These are phyloP conservation scores for Bursaphelenchus okinawaensis DNA, from an alignment of 2,888 invertebrate genomes.

Conservation along the genomic window DNA sequence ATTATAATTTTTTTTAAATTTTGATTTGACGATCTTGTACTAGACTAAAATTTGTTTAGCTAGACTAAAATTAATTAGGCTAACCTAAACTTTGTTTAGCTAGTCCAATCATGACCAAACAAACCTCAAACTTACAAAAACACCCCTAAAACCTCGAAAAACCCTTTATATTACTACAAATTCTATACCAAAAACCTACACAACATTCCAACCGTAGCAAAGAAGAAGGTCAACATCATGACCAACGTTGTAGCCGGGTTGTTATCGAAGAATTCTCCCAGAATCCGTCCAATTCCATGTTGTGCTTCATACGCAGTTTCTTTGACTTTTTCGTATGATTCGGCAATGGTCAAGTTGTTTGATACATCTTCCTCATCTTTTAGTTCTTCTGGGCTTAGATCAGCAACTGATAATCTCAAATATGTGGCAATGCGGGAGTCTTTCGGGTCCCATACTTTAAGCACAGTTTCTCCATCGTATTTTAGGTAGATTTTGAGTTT, in stretches of 20 bases:
- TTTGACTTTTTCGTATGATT: neutral
- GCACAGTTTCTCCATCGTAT: conserved; percentile 42
- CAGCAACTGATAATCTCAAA: conserved; percentile 34
- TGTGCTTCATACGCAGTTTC: neutral
- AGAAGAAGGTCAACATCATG: neutral
- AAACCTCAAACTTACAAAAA: too few species aligned
- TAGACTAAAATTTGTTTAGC: neutral
- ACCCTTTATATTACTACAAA: too few species aligned
- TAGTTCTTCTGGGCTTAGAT: conserved; percentile 14
- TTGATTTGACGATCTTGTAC: too few species aligned
- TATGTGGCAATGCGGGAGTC: conserved; percentile 30
- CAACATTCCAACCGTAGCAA: neutral
- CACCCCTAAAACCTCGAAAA: too few species aligned
- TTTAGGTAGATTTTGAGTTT: conserved; percentile 37
- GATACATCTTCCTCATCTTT: neutral
- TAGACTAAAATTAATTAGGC: too few species aligned
- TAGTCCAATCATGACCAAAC: too few species aligned
- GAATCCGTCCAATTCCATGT: neutral
- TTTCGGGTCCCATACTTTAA: conserved; percentile 40
- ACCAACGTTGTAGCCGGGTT: neutral
- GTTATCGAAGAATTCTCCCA: conserved; percentile 14
- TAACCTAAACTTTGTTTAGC: too few species aligned
- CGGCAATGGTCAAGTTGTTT: neutral
- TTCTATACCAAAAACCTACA: neutral
- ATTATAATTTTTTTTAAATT: too few species aligned